These are phyloP conservation scores for Microplitis mediator DNA, from an alignment of 1,140 invertebrate genomes.

Conservation along the genomic window DNA sequence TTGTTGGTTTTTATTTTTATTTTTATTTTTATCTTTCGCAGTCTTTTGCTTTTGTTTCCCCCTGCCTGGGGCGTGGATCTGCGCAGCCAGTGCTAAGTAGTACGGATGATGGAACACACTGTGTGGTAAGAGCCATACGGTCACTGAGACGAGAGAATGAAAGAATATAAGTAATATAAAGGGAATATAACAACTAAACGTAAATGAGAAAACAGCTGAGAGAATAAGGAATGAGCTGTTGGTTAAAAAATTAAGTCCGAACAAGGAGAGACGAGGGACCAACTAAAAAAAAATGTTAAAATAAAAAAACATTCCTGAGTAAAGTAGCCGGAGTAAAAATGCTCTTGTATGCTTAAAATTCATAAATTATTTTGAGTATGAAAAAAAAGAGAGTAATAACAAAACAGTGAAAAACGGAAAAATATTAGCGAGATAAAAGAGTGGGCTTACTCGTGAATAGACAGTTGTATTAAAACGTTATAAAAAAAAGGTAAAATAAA, in stretches of 20 bases:
- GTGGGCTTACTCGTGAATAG: too few species aligned
- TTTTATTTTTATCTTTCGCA: background rate
- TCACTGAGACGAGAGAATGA: background rate
- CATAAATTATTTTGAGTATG: too few species aligned
- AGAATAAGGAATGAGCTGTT: slow-evolving; percentile 1
- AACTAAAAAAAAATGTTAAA: background rate
- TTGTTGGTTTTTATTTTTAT: background rate
- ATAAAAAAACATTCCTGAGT: too few species aligned
- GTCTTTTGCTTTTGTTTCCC: background rate
- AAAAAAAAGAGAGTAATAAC: too few species aligned
- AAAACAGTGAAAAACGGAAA: too few species aligned
- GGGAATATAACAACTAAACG: background rate
- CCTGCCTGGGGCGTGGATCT: background rate
- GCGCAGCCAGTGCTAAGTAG: background rate
- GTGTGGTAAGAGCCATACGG: background rate
- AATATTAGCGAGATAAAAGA: too few species aligned
- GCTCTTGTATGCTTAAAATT: background rate
- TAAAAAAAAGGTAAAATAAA: too few species aligned
- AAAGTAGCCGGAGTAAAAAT: background rate
- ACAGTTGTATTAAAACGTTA: too few species aligned
- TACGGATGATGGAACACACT: background rate
- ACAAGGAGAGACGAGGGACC: background rate
- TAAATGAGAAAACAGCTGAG: background rate
- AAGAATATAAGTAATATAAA: background rate
- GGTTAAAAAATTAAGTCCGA: background rate